Conservation (phyloP, 1,140 invertebrate genomes). For the Cydia splendana region DNA sequence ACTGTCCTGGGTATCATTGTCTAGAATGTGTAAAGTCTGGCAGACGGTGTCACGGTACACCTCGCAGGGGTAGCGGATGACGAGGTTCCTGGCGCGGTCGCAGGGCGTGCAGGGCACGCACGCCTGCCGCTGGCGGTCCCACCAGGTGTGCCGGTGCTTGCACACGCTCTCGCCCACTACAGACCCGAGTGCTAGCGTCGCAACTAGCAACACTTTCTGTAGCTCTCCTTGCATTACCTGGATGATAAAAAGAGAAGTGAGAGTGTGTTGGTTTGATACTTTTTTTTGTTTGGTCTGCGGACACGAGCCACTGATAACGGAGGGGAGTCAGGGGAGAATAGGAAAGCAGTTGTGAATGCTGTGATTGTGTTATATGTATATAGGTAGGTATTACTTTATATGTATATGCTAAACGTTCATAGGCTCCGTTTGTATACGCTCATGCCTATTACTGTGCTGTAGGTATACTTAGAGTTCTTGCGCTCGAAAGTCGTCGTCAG, state of each 20-base stretch:
- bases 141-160: conserved; percentile 79
- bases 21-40: conserved; percentile 81
- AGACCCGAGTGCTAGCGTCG: conserved; percentile 63
- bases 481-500: no score
- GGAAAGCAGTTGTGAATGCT: no score
- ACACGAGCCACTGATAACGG: no score
- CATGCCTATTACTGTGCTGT: no score
- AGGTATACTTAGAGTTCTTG: no score
- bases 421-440: no score
- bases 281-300: no score
- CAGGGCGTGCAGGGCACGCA: conserved; percentile 84
- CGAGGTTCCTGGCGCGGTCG: conserved; percentile 74
- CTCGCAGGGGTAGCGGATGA: conserved; percentile 83
- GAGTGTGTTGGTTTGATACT: neutral
- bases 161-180: conserved; percentile 68
- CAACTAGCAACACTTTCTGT: conserved; percentile 61
- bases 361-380: no score
- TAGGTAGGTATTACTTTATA: no score
- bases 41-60: conserved; percentile 83
- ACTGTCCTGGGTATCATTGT: conserved; percentile 54
- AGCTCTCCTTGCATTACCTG: conserved; percentile 73
- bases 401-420: no score
- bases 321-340: no score
- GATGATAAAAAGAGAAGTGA: conserved; percentile 32
- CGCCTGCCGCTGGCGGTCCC: conserved; percentile 78